Conservation (phyloP, 2,888 invertebrate species). For the Clunio marinus region DNA sequence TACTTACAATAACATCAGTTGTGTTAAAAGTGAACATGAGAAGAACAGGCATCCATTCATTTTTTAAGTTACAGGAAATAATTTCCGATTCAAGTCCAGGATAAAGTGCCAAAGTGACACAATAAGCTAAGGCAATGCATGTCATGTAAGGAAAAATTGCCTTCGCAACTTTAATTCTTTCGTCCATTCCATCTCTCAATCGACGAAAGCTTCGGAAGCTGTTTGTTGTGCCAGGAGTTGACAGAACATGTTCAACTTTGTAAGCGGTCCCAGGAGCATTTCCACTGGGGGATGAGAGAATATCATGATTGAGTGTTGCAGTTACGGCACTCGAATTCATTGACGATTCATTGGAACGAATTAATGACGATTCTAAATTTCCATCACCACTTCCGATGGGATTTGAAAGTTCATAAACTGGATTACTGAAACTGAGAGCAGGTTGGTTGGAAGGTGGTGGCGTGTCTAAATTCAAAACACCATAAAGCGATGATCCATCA, state of each 20-base stretch:
- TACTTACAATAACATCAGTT: slow-evolving; percentile 67
- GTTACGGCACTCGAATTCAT: slow-evolving; percentile 40
- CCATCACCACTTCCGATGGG: slow-evolving; percentile 51
- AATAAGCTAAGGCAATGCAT: slow-evolving; percentile 81
- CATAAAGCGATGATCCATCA: slow-evolving; percentile 53
- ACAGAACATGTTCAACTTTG: slow-evolving; percentile 51
- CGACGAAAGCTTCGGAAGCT: slow-evolving; percentile 46
- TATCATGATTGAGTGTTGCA: slow-evolving; percentile 43
- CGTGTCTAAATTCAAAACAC: slow-evolving; percentile 59
- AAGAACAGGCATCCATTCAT: slow-evolving; percentile 90
- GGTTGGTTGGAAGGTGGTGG: slow-evolving; percentile 46
- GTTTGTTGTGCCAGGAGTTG: slow-evolving; percentile 48
- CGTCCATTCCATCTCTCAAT: slow-evolving; percentile 12
- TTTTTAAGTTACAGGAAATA: slow-evolving; percentile 71
- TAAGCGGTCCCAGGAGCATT: slow-evolving; percentile 44
- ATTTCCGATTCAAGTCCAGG: slow-evolving; percentile 89
- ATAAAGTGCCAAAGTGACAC: slow-evolving; percentile 82
- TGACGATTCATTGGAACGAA: slow-evolving; percentile 46
- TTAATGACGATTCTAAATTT: slow-evolving; percentile 50
- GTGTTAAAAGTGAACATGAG: slow-evolving; percentile 86
- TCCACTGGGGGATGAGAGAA: slow-evolving; percentile 45
- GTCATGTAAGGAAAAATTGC: slow-evolving; percentile 88
- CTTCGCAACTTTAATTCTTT: slow-evolving; percentile 59
- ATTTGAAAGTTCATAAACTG: slow-evolving; percentile 73
- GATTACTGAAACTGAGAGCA: slow-evolving; percentile 75